Conservation (phyloP, 2,888 invertebrate species). For the Protonemura montana region DNA sequence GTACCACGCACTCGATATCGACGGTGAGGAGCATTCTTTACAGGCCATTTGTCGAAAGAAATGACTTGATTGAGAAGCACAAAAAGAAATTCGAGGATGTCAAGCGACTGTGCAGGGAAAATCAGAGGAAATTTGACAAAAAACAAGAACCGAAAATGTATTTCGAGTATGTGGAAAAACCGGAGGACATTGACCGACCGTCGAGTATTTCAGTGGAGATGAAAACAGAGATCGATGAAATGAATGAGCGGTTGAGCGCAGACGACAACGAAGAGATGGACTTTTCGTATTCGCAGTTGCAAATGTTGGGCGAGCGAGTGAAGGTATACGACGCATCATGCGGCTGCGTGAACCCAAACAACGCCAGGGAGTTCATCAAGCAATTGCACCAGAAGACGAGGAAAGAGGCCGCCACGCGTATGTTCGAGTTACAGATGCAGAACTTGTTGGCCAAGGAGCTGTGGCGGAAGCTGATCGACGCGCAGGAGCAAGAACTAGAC, state of each 20-base stretch:
- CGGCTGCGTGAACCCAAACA: constrained; percentile 21
- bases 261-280: constrained; percentile 56
- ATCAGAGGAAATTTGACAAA: neutral
- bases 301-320: constrained; percentile 58
- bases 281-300: constrained; percentile 60
- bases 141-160: neutral
- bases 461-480: constrained; percentile 64
- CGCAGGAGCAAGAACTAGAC: constrained; percentile 64
- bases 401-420: constrained; percentile 60
- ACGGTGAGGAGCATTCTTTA: constrained; percentile 57
- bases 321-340: constrained; percentile 53
- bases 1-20: constrained; percentile 14
- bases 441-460: constrained; percentile 61
- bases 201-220: neutral
- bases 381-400: constrained; percentile 53
- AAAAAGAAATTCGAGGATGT: constrained; percentile 62
- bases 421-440: constrained; percentile 63
- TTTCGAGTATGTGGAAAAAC: neutral
- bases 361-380: neutral
- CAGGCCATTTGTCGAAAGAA: constrained; percentile 61
- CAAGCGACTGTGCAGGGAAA: constrained; percentile 57
- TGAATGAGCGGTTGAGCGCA: neutral
- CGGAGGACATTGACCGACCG: too few relatives aligned
- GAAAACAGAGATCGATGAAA: neutral
- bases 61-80: constrained; percentile 67